These are phyloP conservation scores for Acanthoscelides obtectus DNA, from an alignment of 2,888 invertebrate genomes.

Conservation along the genomic window DNA sequence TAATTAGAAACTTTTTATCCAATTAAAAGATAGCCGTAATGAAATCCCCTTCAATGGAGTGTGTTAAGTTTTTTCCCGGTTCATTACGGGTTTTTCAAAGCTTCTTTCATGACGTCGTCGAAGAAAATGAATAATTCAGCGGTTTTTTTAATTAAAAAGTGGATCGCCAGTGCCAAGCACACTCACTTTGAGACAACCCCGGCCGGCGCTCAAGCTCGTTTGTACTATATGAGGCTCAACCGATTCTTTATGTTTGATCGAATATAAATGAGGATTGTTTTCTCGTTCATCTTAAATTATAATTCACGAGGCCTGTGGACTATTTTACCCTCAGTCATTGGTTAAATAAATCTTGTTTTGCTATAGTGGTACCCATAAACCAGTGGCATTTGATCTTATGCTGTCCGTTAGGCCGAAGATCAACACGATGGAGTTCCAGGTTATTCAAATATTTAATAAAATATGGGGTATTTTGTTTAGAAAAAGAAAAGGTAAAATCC, in stretches of 20 bases:
- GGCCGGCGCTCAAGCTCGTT: not conserved
- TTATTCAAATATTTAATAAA: too few species aligned
- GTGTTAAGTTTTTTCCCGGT: conserved; percentile 30
- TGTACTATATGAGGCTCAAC: not conserved
- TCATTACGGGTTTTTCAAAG: conserved; percentile 21
- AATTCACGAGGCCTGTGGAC: not conserved
- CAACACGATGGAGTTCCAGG: too few species aligned
- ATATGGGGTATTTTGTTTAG: too few species aligned
- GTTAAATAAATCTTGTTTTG: too few species aligned
- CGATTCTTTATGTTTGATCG: not conserved
- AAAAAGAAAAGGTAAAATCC: too few species aligned
- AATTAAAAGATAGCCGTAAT: conserved; percentile 33
- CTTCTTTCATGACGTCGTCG: conserved; percentile 6
- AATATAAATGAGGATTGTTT: not conserved
- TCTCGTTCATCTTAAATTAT: not conserved
- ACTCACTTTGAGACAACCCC: not conserved
- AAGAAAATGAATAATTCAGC: conserved; percentile 30
- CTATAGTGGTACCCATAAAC: too few species aligned
- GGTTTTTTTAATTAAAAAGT: conserved; percentile 32
- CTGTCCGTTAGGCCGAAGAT: too few species aligned
- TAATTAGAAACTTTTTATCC: conserved; percentile 29
- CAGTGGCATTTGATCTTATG: too few species aligned
- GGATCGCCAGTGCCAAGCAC: conserved; percentile 3
- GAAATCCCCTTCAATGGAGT: conserved; percentile 32
- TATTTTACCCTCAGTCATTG: too few species aligned